Percentiles rank a stretch among this genome's conserved stretches.
Evolutionary conservation across 2,113 vertebrate genomes (phyloP).

Genomic region (Electrona antarctica): DNA sequence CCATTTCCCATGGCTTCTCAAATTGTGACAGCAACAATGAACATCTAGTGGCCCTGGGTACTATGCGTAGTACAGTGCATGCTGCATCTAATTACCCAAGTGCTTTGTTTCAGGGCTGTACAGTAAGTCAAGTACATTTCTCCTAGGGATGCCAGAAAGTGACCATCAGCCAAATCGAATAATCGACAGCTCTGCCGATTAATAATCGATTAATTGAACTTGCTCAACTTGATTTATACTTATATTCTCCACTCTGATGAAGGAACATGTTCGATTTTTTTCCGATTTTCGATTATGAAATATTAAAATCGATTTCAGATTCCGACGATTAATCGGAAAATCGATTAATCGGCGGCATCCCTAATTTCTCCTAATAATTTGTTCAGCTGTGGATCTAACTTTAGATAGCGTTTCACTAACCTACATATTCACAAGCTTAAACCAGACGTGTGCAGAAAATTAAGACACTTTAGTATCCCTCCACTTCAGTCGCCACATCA

Average conservation of each 20-base stretch:
- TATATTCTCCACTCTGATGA: no score
- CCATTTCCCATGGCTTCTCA: not conserved
- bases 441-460: constrained; percentile 7
- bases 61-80: not conserved
- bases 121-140: not conserved
- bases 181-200: no score
- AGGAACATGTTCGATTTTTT: no score
- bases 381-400: not conserved
- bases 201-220: no score
- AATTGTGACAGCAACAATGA: not conserved
- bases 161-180: no score
- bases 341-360: no score
- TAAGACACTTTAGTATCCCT: constrained; percentile 17
- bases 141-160: no score
- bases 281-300: no score
- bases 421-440: not conserved
- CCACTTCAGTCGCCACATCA: constrained; percentile 24
- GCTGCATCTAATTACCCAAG: not conserved
- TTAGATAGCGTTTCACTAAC: not conserved
- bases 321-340: no score
- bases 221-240: no score
- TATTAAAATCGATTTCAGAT: no score
- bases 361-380: not conserved
- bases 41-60: not conserved
- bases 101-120: not conserved